Base-by-base conservation (phyloP, 1,140 invertebrate species). In the Macrostomum lignano region DNA sequence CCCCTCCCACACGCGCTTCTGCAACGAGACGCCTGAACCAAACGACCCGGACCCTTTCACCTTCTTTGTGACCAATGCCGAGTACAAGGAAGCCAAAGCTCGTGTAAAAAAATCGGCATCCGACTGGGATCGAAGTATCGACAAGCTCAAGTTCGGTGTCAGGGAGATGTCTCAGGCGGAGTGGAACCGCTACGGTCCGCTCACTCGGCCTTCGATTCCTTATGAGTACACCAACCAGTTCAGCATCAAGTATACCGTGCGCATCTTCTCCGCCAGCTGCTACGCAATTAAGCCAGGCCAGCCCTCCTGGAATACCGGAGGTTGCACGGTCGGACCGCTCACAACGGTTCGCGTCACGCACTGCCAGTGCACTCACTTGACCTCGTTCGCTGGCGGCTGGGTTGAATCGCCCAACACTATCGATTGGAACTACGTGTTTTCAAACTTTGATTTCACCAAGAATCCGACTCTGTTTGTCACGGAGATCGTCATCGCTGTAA, bases 391-490 rank as follows among this genome's bases (percentile, higher is more conserved):
- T 7, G 47, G 51, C 9, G 52, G 54, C 9, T 55, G 49, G 41
- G 40, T 49, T 0, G 48, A 58, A 3, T 46, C 47, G 9, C 57
- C 57, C 1, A 59, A 58, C 36, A 44, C 45, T 10, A 52, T 61
- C 6, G 52, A 60, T 44, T 60, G 51, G 42, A 43, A 47, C 34
- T 55, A 50, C 35, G 45, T 58, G 3, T 53, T 59, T 14, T 40
- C 44, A 15, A 53, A 59, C 39, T 53, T 57, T n/a, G 58, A 60
- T 23, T 65, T 65, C 42, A 43, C 47, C 4, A 60, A 62, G 42
- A 66, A 66, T 44, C 49, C 62, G 3, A 64, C 63, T 1, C 52
- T 66, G 25, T 66, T 65, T 40, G 45, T 60, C 31, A 62, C 60
- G 0, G 49, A 61, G 25, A 63, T 65, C 17, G 42, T 64, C 3